These are phyloP conservation scores for Stylophora pistillata DNA, from an alignment of 64 coral and sea anemone species.

Conservation along the genomic window DNA sequence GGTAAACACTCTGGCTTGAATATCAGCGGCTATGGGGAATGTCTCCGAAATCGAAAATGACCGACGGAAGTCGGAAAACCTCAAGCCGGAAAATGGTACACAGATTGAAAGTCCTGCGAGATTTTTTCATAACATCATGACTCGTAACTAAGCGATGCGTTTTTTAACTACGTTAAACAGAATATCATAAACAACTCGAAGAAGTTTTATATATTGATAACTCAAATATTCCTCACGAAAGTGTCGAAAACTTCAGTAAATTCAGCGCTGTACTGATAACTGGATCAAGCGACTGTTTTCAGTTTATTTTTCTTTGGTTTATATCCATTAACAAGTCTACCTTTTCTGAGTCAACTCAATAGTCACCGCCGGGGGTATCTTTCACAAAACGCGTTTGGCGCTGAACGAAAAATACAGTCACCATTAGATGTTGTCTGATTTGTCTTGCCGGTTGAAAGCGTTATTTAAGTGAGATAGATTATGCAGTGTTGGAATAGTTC, in stretches of 20 bases:
- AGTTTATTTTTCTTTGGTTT: conserved; percentile 8
- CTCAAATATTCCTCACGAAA: neutral
- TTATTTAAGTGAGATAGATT: neutral
- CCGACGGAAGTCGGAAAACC: neutral
- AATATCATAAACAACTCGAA: neutral
- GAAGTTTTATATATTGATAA: neutral
- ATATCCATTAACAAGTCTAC: conserved; percentile 8
- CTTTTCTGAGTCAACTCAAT: neutral
- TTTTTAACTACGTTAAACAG: neutral
- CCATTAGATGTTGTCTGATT: neutral
- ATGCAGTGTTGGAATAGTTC: neutral
- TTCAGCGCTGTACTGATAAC: neutral
- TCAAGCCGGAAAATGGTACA: neutral
- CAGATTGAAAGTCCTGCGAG: neutral
- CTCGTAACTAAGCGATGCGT: too few species aligned
- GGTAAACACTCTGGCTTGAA: too few species aligned
- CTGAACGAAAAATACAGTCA: neutral
- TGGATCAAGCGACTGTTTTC: neutral
- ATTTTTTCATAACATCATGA: too few species aligned
- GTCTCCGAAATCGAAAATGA: neutral
- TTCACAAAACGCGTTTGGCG: neutral
- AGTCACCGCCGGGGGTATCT: neutral
- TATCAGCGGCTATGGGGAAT: neutral
- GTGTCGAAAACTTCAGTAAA: neutral
- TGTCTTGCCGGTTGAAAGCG: neutral